A percentile compares a stretch with the other conserved stretches of the same genome.
phyloP scores from a whole-genome alignment of 2,888 invertebrate species.

The Catocala sponsa region DNA sequence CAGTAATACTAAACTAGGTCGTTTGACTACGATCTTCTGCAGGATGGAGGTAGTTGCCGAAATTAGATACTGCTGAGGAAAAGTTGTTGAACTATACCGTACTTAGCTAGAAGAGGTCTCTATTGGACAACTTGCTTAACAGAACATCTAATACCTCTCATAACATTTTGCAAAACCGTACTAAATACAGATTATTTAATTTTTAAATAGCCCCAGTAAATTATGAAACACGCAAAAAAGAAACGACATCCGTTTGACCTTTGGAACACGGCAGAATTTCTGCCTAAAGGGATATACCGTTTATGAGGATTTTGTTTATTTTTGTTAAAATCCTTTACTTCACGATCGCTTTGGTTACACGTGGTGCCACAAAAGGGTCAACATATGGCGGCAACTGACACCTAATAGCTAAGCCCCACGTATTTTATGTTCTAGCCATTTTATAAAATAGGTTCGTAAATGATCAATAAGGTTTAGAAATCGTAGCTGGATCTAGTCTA shows the following conservation, averaged over 20 bases:
- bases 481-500: too few relatives aligned
- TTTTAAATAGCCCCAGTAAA: too few relatives aligned
- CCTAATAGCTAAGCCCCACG: background rate
- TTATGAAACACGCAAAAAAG: background rate
- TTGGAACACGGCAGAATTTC: background rate
- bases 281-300: slow-evolving; percentile 8
- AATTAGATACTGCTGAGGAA: too few relatives aligned
- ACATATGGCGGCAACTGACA: background rate
- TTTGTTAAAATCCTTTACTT: background rate
- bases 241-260: background rate
- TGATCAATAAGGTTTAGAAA: background rate
- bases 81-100: too few relatives aligned
- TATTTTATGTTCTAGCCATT: background rate
- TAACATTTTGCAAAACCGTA: too few relatives aligned
- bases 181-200: too few relatives aligned
- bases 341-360: background rate
- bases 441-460: background rate
- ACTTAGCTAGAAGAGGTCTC: too few relatives aligned
- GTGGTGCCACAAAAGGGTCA: background rate
- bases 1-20: too few relatives aligned
- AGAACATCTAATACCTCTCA: too few relatives aligned
- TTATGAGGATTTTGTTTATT: background rate
- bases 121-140: too few relatives aligned
- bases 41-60: too few relatives aligned
- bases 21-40: too few relatives aligned